Base-by-base conservation (phyloP, 2,113 vertebrate species). In the Naja naja region DNA sequence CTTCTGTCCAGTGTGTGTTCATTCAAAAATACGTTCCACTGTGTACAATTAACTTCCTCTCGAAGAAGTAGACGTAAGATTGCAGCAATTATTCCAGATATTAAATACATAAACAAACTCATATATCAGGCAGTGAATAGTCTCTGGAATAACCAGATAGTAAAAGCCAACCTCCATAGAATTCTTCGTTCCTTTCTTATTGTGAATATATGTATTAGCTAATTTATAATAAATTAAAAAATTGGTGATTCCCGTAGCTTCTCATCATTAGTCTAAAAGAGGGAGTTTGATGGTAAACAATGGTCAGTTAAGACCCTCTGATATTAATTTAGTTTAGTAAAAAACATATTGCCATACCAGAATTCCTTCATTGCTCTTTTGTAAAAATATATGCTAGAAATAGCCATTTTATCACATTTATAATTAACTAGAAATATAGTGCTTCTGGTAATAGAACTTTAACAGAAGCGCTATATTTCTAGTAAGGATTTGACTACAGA, bases 351-450 rank as follows among this genome's bases (percentile, higher is more conserved):
- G 93, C 89, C 64, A 47, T 25, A 64, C 0, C 0, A 5, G 12
- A 52, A 55, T 64, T 88, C 54, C 12, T 22, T 5, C 22, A 43
- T 85, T 91, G 12, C 64, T 89, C 45, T 85, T 58, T 92, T 92
- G 89, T 34, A 9, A 22, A 53, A 58, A 92, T 88, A 54, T 20
- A 55, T 91, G 45, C 87, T 56, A 53, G 64, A 89, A 85, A 39
- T 56, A 91, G 64, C 49, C 85, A 22, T 90, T 87, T 89, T 27
- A 93, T 30, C 55, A 27, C 23, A 86, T 93, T 90, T 89, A 93
- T 86, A 90, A 93, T 64, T 60, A 90, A 91, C 3, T 85, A 87
- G 91, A 89, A 88, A 93, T 90, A 91, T 53, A 30, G 58, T 43
- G 23, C 43, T 60, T 87, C 43, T 60, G n/a, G 54, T 43, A 60